Conservation (phyloP, 2,888 invertebrate genomes). For the Diplazon laetatorius region DNA sequence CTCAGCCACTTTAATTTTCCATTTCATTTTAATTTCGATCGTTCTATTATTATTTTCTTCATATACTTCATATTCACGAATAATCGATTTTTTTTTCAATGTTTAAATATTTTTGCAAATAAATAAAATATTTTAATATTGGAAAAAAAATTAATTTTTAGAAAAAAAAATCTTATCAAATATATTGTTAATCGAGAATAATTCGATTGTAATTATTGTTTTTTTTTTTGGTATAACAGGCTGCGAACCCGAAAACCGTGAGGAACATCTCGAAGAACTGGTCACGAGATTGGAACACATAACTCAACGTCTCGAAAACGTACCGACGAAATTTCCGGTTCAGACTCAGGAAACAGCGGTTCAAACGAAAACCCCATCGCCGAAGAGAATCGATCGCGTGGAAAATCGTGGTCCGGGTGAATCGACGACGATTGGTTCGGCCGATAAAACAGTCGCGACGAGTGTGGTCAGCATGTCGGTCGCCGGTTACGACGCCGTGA, state of each 20-base stretch:
- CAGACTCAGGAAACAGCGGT: conserved; percentile 74
- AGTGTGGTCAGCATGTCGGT: conserved; percentile 88
- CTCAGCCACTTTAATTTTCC: background rate
- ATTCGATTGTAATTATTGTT: background rate
- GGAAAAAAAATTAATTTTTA: no score
- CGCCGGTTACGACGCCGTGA: conserved; percentile 89
- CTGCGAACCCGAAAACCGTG: conserved; percentile 76
- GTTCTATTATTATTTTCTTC: background rate
- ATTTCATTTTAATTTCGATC: background rate
- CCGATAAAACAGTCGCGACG: conserved; percentile 67
- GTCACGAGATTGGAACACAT: conserved; percentile 90
- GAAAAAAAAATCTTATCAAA: no score
- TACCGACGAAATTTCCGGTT: conserved; percentile 71
- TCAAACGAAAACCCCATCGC: conserved; percentile 77
- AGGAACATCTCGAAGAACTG: conserved; percentile 86
- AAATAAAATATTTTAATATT: no score
- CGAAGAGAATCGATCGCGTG: conserved; percentile 65
- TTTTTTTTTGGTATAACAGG: conserved; percentile 67
- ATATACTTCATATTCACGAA: no score
- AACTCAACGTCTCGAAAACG: conserved; percentile 87
- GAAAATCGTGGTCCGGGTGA: conserved; percentile 46
- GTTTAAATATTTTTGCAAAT: no score
- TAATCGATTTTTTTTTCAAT: no score
- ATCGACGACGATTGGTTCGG: conserved; percentile 33
- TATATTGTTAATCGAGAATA: no score